phyloP scores from a whole-genome alignment of 2,113 vertebrate species.

The Ceyx cyanopectus region DNA sequence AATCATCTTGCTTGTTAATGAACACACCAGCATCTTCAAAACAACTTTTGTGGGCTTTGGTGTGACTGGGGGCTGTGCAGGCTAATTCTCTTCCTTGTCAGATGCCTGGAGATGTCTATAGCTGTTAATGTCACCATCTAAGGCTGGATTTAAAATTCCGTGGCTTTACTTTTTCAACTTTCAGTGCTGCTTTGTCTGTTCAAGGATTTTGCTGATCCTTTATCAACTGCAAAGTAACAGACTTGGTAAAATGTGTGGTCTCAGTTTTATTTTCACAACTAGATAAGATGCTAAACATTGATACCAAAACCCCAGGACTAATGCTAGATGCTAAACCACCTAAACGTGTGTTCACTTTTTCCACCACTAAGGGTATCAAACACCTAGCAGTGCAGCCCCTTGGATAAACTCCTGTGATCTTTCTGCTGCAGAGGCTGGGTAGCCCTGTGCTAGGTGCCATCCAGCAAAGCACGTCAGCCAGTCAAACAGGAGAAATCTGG shows the following conservation, averaged over 20 bases:
- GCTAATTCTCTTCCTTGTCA: background rate
- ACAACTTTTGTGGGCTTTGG: background rate
- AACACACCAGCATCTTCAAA: background rate
- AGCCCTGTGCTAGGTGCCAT: background rate
- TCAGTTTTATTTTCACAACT: background rate
- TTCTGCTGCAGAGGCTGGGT: background rate
- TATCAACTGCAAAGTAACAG: background rate
- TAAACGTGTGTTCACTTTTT: background rate
- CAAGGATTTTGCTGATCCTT: background rate
- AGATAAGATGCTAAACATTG: background rate
- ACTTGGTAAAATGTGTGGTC: background rate
- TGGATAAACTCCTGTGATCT: background rate
- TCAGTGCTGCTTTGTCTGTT: background rate
- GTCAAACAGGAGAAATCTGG: background rate
- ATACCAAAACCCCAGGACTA: background rate
- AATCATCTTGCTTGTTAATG: background rate
- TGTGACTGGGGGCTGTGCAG: background rate
- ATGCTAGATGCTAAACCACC: background rate
- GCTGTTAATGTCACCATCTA: background rate
- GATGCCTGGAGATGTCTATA: background rate
- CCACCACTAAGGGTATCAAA: background rate
- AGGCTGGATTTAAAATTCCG: background rate
- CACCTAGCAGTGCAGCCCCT: background rate
- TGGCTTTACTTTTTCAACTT: background rate
- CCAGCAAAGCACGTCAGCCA: background rate